Evolutionary conservation across 2,113 vertebrate species (phyloP).

Genomic region (mouse (Mus musculus)): DNA sequence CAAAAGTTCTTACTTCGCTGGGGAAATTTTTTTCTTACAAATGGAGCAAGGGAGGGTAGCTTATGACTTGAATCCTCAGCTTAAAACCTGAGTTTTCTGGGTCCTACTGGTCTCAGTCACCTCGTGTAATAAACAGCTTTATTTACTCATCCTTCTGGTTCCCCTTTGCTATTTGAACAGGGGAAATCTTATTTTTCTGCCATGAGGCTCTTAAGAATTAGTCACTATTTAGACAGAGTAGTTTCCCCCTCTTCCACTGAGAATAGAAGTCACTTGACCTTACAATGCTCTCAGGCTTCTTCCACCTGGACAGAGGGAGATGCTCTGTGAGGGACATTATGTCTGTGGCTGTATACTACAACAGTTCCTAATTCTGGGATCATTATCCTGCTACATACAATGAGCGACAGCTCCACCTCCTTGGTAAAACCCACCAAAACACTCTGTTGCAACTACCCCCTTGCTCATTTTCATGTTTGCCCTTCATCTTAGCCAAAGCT

Average conservation of each 20-base stretch:
- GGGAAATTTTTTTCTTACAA: background rate
- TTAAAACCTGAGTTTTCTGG: background rate
- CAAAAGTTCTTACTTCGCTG: background rate
- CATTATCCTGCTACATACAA: background rate
- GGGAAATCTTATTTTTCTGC: conserved; percentile 70
- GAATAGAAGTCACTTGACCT: background rate
- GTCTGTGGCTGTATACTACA: conserved; percentile 42
- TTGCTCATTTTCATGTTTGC: background rate
- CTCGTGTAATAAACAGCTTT: conserved; percentile 50
- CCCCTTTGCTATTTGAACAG: conserved; percentile 75
- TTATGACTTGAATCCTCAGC: background rate
- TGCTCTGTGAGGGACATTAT: conserved; percentile 5
- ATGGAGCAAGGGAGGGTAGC: background rate
- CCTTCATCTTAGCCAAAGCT: background rate
- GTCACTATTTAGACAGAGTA: conserved; percentile 21
- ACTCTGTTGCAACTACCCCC: background rate
- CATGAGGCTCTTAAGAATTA: conserved; percentile 61
- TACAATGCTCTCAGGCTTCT: background rate
- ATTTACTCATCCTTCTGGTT: conserved; percentile 23
- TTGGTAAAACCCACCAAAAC: conserved; percentile 2
- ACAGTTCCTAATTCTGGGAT: conserved; percentile 60
- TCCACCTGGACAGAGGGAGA: background rate
- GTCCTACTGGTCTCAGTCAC: conserved; percentile 54
- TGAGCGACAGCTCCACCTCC: background rate
- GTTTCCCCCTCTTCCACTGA: conserved; percentile 23